Base-by-base conservation (phyloP, 2,113 vertebrate genomes). In the Pelvicachromis taeniatus region DNA sequence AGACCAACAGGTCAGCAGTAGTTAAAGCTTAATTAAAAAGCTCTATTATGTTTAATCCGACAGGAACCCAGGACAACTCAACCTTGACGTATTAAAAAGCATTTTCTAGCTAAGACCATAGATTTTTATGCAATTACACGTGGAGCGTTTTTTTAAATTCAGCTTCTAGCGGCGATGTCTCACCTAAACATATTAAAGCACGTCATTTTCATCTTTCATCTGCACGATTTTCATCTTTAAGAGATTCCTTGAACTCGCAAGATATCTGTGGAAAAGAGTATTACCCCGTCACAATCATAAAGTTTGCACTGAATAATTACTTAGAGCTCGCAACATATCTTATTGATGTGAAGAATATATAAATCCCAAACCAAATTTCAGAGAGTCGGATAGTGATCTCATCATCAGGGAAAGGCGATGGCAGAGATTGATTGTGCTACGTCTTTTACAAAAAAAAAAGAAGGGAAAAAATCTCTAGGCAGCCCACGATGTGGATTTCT, bases 331-430 rank as follows among this genome's bases (percentile, higher is more conserved):
- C 54, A 85, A 84, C 73, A 87, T 82, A 75, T 82, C 50, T 81
- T 82, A 84, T 87, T 85, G 83, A 81, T 81, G 87, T 89, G 83
- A 82, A 85, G 81, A 87, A 89, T 89, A 85, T 83, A 86, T 87
- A 93, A 93, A 90, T 92, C 90, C 86, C 68, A 88, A 87, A 88
- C 73, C 83, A 93, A 90, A 94, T 91, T 90, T 93, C 81, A 84
- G 77, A 21, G 14, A 82, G 85, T 90, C 10, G 54, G 88, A 89
- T 83, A 88, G 78, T 90, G 91, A 88, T 87, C 86, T 87, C 87
- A 88, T 91, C 86, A 88, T 77, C 45, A 52, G 70, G 78, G 84
- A 86, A 59, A 87, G 52, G 78, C 61, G n/a, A 88, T 84, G 50
- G 89, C 61, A 77, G 73, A 87, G 85, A 91, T 81, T 89, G 91